Evolutionary conservation across 2,888 invertebrate genomes (phyloP).

Genomic region (Torymus tubicola): DNA sequence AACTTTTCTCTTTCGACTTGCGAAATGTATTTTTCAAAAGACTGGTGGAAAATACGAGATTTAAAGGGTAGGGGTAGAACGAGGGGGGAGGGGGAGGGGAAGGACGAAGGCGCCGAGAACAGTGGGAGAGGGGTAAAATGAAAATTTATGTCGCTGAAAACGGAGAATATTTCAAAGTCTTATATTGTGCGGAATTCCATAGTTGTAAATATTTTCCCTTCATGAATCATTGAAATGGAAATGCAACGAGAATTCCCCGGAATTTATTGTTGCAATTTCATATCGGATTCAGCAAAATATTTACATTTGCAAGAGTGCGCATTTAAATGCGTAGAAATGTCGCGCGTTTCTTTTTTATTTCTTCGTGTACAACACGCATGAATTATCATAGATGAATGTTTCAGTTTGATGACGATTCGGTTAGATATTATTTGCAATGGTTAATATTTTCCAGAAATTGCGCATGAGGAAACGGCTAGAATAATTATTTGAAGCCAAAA

Average conservation of each 20-base stretch:
- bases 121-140: slow-evolving; percentile 48
- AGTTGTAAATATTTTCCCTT: slow-evolving; percentile 58
- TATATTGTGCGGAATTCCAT: slow-evolving; percentile 57
- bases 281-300: slow-evolving; percentile 55
- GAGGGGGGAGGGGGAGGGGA: neutral
- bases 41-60: slow-evolving; percentile 55
- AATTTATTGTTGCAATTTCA: slow-evolving; percentile 57
- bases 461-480: too few species aligned
- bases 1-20: slow-evolving; percentile 53
- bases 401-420: neutral
- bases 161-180: slow-evolving; percentile 58
- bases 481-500: too few species aligned
- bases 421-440: neutral
- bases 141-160: slow-evolving; percentile 58
- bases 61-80: slow-evolving; percentile 27
- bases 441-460: too few species aligned
- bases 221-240: slow-evolving; percentile 59
- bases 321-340: slow-evolving; percentile 45
- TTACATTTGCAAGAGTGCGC: slow-evolving; percentile 46
- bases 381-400: slow-evolving; percentile 25
- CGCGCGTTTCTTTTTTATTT: slow-evolving; percentile 11
- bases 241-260: slow-evolving; percentile 51
- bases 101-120: neutral
- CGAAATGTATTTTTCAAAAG: slow-evolving; percentile 59
- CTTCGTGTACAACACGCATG: slow-evolving; percentile 21